phyloP scores from a whole-genome alignment of 2,797 vertebrate species.

The Siniperca undulata region DNA sequence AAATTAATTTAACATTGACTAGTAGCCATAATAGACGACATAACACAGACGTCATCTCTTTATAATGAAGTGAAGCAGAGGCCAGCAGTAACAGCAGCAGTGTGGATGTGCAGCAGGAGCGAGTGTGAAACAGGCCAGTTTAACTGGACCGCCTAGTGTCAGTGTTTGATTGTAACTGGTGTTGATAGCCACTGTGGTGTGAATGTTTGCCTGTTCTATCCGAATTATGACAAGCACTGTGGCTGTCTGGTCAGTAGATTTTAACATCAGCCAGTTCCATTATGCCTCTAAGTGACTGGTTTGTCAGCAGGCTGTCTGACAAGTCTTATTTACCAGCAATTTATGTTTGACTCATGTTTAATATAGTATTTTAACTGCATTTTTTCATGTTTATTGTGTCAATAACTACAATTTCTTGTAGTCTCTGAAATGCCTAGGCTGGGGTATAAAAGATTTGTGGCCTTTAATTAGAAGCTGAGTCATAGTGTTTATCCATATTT shows the following conservation, averaged over 20 bases:
- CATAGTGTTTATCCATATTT: neutral
- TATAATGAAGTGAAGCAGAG: neutral
- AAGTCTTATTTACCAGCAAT: constrained; percentile 7
- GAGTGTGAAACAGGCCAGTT: constrained; percentile 12
- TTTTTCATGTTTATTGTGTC: neutral
- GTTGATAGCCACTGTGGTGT: constrained; percentile 48
- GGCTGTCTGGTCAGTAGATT: constrained; percentile 32
- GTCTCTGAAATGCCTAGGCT: constrained; percentile 1
- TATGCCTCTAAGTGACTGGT: constrained; percentile 20
- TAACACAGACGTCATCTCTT: neutral
- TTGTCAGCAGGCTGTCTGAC: constrained; percentile 22
- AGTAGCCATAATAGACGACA: neutral
- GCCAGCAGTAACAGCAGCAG: neutral
- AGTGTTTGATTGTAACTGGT: constrained; percentile 45
- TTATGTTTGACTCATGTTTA: neutral
- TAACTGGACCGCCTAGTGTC: constrained; percentile 19
- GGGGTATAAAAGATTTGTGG: neutral
- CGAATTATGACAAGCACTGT: constrained; percentile 29
- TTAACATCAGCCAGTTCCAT: constrained; percentile 23
- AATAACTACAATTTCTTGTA: neutral
- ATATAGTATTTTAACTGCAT: neutral
- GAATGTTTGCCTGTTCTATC: constrained; percentile 23
- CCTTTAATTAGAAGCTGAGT: constrained; percentile 16
- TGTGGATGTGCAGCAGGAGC: constrained; percentile 18
- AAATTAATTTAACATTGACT: neutral